phyloP scores from a whole-genome alignment of 1,140 invertebrate genomes.

The Drosophila sulfurigaster region DNA sequence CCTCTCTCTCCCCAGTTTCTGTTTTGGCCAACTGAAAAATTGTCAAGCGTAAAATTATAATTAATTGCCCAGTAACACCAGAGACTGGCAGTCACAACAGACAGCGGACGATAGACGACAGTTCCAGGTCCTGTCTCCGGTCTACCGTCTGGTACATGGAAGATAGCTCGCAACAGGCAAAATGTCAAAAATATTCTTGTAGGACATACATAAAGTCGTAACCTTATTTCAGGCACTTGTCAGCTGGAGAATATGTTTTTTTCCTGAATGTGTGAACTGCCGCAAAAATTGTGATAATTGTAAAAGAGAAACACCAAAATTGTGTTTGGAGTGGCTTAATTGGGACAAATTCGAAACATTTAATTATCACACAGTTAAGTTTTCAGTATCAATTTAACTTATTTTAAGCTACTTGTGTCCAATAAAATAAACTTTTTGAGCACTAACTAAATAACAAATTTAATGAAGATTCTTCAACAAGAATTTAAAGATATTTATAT shows the following conservation, averaged over 20 bases:
- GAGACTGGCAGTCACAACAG: conserved; percentile 50
- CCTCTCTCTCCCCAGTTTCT: not conserved
- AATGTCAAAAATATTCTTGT: conserved; percentile 49
- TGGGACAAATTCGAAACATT: conserved; percentile 4
- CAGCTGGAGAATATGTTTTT: not conserved
- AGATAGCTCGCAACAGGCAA: conserved; percentile 43
- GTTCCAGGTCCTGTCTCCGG: not conserved
- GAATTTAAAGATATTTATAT: too few species aligned
- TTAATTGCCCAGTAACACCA: conserved; percentile 67
- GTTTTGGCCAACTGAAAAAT: conserved; percentile 63
- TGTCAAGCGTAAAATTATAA: conserved; percentile 79
- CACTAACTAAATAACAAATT: not conserved
- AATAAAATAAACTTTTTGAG: not conserved
- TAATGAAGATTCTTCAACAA: not conserved
- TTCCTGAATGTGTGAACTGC: not conserved
- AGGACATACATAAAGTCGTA: conserved; percentile 31
- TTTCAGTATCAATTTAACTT: not conserved
- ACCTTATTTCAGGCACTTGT: conserved; percentile 1
- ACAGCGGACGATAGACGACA: not conserved
- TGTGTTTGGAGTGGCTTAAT: conserved; percentile 18
- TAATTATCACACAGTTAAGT: not conserved
- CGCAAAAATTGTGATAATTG: not conserved
- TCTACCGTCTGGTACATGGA: conserved; percentile 13
- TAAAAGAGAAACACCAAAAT: not conserved
- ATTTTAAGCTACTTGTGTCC: not conserved